A percentile compares a stretch with the other conserved stretches of the same genome.
Conservation (phyloP, 2,113 vertebrate genomes). For the Phalacrocorax brasilianus region DNA sequence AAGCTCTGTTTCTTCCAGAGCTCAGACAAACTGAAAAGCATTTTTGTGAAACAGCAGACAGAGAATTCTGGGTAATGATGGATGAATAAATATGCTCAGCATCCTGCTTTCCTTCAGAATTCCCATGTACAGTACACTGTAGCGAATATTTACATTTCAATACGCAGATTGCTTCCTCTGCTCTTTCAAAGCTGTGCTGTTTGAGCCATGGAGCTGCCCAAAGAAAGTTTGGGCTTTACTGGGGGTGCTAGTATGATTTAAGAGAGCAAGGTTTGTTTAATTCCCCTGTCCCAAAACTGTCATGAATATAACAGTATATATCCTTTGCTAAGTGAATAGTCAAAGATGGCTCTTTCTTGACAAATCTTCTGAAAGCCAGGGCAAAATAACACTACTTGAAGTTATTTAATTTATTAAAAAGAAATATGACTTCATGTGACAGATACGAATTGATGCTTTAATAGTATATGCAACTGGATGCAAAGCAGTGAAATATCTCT, state of each 20-base stretch:
- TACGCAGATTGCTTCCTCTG: slow-evolving; percentile 1
- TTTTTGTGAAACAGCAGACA: background rate
- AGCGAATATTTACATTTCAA: slow-evolving; percentile 45
- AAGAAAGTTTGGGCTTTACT: background rate
- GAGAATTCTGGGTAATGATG: slow-evolving; percentile 13
- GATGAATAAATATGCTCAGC: slow-evolving; percentile 35
- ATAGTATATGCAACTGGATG: background rate
- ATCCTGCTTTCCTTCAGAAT: slow-evolving; percentile 26
- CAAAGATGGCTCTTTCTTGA: background rate
- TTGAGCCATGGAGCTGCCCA: background rate
- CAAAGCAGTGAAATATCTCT: background rate
- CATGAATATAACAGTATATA: background rate
- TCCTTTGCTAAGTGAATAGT: slow-evolving; percentile 13
- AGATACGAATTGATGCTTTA: background rate
- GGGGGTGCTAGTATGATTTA: background rate
- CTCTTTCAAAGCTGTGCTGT: slow-evolving; percentile 18
- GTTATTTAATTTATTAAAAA: slow-evolving; percentile 27
- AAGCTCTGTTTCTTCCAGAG: slow-evolving; percentile 28
- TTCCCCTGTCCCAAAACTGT: background rate
- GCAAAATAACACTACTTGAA: background rate
- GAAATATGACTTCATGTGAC: background rate
- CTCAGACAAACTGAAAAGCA: slow-evolving; percentile 44
- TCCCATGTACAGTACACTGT: background rate
- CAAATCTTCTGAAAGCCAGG: background rate
- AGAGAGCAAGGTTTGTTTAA: background rate